Evolutionary conservation across 2,797 vertebrate species (phyloP), one percentile per base, ranked within the genome.

Genomic region (Crocidura indochinensis): DNA sequence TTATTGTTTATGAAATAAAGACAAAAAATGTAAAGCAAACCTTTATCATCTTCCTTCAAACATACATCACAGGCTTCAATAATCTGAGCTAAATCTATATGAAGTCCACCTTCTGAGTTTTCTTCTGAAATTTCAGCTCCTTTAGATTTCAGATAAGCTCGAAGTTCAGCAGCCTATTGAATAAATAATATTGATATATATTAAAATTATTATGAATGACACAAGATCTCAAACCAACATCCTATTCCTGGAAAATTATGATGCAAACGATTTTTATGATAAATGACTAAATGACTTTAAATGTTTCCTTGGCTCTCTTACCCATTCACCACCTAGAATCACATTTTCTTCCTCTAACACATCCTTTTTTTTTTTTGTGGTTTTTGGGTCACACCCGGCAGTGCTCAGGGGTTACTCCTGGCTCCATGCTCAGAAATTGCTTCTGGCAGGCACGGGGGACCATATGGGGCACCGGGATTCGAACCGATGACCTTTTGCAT

Each of bases 91-190:
- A 99, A 97, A 96, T 99, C 99, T 27, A 99, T 97, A 77, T 99
- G 99, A 87, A 99, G 99, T 47, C 99, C 99, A 22, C 98, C 98
- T 96, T 99, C 99, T 0, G 99, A 98, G 6, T 99, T 99, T 94
- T 99, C 99, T 95, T 99, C 99, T 1, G 99, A 99, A 96, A 99
- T 99, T 73, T 99, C 99, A n/a, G 99, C 99, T 97, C 99, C 99
- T 98, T 99, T 99, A 53, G 98, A 97, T 96, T 99, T 99, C 91
- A 99, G 97, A 94, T 99, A 99, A 90, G 99, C 98, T 92, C 99
- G 98, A 94, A 99, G 98, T 97, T 99, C 99, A 29, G 98, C 99
- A 74, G 99, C 99, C 99, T 99, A 84, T 65, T n/a, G 56, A 94
- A 84, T 51, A 22, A 68, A 62, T 56, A 88, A 79, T 0, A 89